Base-by-base conservation (phyloP, 1,140 invertebrate genomes). In the Limonius californicus region DNA sequence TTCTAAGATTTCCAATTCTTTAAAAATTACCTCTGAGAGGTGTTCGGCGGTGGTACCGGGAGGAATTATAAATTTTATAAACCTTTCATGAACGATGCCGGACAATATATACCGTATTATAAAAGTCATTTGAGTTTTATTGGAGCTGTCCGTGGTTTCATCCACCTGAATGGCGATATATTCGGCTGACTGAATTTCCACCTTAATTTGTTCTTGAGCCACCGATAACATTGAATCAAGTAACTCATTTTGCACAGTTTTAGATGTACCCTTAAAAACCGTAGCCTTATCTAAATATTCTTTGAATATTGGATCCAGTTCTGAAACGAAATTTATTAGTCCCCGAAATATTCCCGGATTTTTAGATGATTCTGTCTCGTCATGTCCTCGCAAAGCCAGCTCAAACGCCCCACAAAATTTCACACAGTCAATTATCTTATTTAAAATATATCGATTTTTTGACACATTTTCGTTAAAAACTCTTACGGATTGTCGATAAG, bases 121-220 rank as follows among this genome's bases (percentile, higher is more conserved):
- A 23, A 62, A n/a, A 45, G 27, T 42, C 54, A 65, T 62, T 61
- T 62, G n/a, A n/a, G n/a, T n/a, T n/a, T n/a, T n/a, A n/a, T n/a
- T n/a, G n/a, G n/a, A n/a, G n/a, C n/a, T n/a, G n/a, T n/a, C n/a
- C n/a, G n/a, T n/a, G n/a, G n/a, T n/a, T n/a, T n/a, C n/a, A n/a
- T n/a, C n/a, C n/a, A 21, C 62, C 18, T 61, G 61, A 42, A 63
- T 27, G 19, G 45, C 35, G 2, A 62, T 9, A 62, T 7, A 62
- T 16, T 12, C 12, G 3, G 23, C 6, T 4, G 6, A 2, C 32
- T 16, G 7, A 16, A 57, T 35, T 39, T 57, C 54, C 11, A 15
- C 3, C 35, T 9, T 57, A 32, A 57, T 57, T 57, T 27, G 15
- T 57, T 27, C 16, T 39, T 57, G 23, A 19, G 14, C 3, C 7